Evolutionary conservation across 2,888 invertebrate species (phyloP), one percentile per base, ranked within the genome.

Genomic region (Acanthacorydalis orientalis): DNA sequence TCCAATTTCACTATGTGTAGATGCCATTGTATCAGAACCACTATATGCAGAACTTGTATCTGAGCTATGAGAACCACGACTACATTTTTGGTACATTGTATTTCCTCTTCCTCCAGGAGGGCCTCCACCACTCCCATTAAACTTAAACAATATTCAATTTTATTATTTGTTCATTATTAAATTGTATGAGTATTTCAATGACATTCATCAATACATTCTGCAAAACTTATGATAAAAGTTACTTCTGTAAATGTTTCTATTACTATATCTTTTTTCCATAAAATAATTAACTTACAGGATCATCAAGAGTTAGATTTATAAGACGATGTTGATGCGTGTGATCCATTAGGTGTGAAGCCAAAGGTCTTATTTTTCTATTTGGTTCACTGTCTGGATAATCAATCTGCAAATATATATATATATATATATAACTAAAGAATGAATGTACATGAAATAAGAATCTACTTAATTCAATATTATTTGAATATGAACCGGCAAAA

Each of bases 21-120:
- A 89, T 57, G 90, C 89, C 90, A 92, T 91, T 53, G 91, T 90
- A 73, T 93, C 93, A 55, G 91, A 91, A 53, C 93, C 93, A 60
- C 91, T 91, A 68, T 95, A 95, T 49, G 93, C 93, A 54, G 92
- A 92, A 64, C 91, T 92, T 23, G 93, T 93, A 66, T 95, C 93
- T 61, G 91, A 91, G 44, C 89, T 89, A 57, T 85, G 80, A 51
- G 90, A 88, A 54, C 81, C 82, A 54, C 83, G 73, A 64, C 82
- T 83, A 58, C 80, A 82, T 70, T 89, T 89, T 66, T 86, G 83
- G 68, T 84, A 85, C 65, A 85, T 46, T 32, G 57, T 56, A 51
- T 59, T 54, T 52, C 58, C 53, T 57, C 56, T 61, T 60, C 64
- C 52, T 54, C 49, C 49, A 53, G 54, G 48, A 59, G 60, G 48